A percentile compares a stretch with the other conserved stretches of the same genome.
phyloP scores from a whole-genome alignment of 2,888 invertebrate species.

The Phyto melanocephala region DNA sequence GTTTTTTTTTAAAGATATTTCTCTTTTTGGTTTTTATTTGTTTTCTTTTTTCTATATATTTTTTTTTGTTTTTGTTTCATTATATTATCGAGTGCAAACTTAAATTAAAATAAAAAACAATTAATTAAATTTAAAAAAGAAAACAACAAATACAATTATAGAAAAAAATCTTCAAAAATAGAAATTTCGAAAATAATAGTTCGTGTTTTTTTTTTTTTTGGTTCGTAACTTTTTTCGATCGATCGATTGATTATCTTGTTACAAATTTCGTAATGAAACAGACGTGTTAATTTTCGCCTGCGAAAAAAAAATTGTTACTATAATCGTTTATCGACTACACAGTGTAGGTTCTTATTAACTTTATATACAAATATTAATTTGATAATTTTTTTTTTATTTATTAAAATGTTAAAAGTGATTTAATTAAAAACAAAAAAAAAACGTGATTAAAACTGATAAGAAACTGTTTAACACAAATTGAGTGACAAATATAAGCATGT shows the following conservation, averaged over 20 bases:
- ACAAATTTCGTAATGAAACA: conserved; percentile 62
- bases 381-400: not conserved
- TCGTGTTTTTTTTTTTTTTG: conserved; percentile 21
- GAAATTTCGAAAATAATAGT: conserved; percentile 60
- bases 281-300: conserved; percentile 42
- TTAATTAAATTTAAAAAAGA: conserved; percentile 41
- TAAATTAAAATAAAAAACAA: conserved; percentile 23
- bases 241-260: conserved; percentile 59
- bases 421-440: conserved; percentile 11
- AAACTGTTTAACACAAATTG: not conserved
- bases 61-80: not conserved
- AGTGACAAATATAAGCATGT: not conserved
- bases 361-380: conserved; percentile 1
- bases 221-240: conserved; percentile 23
- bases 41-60: not conserved
- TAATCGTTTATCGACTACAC: conserved; percentile 48
- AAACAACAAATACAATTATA: conserved; percentile 12
- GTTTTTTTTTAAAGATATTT: conserved; percentile 19
- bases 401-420: conserved; percentile 1
- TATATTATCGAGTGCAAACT: conserved; percentile 21
- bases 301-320: conserved; percentile 24
- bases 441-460: conserved; percentile 10
- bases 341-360: conserved; percentile 47
- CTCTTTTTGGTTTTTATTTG: not conserved
- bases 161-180: conserved; percentile 56